Conservation (phyloP, 2,888 invertebrate genomes). For the Ichneumoninae sp. region DNA sequence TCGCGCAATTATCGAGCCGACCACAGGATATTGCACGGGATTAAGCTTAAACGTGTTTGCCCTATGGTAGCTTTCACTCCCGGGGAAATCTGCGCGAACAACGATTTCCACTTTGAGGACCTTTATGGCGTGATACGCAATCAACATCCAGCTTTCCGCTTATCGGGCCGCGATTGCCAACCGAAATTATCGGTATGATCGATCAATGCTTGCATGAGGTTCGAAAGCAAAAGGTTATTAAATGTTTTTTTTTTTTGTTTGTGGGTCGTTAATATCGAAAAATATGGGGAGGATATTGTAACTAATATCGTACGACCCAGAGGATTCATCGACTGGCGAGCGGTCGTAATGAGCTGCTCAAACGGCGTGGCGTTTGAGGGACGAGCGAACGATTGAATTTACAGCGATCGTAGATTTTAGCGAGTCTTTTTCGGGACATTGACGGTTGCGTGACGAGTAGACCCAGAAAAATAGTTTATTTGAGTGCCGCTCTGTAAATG, state of each 20-base stretch:
- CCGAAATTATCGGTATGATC: background rate
- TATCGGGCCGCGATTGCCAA: background rate
- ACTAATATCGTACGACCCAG: no score
- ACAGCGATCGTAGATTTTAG: no score
- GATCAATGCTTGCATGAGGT: background rate
- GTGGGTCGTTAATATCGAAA: background rate
- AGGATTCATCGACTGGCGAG: background rate
- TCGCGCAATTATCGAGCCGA: conserved; percentile 23
- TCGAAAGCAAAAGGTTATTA: background rate
- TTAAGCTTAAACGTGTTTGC: conserved; percentile 13
- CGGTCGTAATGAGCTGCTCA: background rate
- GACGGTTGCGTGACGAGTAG: no score
- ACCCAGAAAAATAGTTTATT: no score
- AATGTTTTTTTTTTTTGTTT: background rate
- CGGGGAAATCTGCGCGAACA: background rate
- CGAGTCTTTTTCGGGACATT: no score
- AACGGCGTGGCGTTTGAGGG: no score
- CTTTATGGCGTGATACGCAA: background rate
- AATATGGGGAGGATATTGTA: background rate
- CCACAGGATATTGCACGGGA: conserved; percentile 10
- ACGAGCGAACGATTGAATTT: no score
- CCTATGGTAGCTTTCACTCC: conserved; percentile 3
- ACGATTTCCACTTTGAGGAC: conserved; percentile 1
- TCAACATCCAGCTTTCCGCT: background rate
- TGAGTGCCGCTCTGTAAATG: no score